phyloP scores from a whole-genome alignment of 2,888 invertebrate genomes.

The Stenichneumon culpator region DNA sequence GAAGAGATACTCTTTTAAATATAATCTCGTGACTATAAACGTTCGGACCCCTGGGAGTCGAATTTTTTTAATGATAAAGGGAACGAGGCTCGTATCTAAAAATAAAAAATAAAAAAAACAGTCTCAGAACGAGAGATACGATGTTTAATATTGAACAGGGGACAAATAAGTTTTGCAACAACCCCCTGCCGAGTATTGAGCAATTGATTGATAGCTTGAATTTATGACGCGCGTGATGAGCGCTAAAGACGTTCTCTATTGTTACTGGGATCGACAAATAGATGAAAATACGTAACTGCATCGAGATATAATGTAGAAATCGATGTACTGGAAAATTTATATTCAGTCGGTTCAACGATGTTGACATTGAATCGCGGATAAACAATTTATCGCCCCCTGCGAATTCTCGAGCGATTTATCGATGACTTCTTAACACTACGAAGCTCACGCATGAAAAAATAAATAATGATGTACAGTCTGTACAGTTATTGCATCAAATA shows the following conservation, averaged over 20 bases:
- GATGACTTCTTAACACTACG: neutral
- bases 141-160: constrained; percentile 34
- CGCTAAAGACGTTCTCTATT: constrained; percentile 8
- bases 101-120: neutral
- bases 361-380: neutral
- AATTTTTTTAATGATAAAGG: neutral
- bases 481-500: neutral
- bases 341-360: neutral
- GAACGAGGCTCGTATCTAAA: neutral
- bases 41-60: neutral
- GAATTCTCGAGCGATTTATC: neutral
- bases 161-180: constrained; percentile 27
- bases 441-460: neutral
- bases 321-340: neutral
- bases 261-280: neutral
- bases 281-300: constrained; percentile 2
- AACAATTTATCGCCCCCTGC: neutral
- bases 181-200: constrained; percentile 53
- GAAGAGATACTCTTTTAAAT: neutral
- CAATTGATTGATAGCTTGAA: constrained; percentile 41
- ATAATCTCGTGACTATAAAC: neutral
- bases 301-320: neutral
- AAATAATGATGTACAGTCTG: neutral
- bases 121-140: constrained; percentile 15
- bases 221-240: constrained; percentile 27